Evolutionary conservation across 2,888 invertebrate species (phyloP).

Genomic region (Erebia aethiops): DNA sequence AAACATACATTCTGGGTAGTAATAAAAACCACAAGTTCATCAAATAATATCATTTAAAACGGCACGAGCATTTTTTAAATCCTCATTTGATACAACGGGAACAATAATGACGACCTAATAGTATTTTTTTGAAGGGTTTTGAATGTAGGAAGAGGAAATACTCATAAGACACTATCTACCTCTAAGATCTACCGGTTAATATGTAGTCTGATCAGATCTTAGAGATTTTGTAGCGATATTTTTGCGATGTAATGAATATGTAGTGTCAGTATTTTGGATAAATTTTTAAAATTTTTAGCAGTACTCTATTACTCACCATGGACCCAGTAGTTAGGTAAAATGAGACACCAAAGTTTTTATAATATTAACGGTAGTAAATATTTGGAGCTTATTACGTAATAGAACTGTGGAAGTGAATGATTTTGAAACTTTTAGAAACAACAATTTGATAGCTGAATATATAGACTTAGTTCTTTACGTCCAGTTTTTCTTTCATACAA

Average conservation of each 20-base stretch:
- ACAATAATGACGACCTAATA: constrained; percentile 70
- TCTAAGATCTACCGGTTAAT: constrained; percentile 53
- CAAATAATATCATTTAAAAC: not conserved
- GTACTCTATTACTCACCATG: constrained; percentile 57
- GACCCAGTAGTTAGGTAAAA: constrained; percentile 76
- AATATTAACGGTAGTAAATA: constrained; percentile 57
- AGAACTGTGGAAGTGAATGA: constrained; percentile 11
- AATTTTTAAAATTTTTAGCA: constrained; percentile 63
- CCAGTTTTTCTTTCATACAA: constrained; percentile 49
- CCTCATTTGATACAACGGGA: constrained; percentile 57
- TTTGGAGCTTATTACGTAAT: constrained; percentile 64
- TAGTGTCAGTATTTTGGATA: constrained; percentile 78
- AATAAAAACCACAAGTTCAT: not conserved
- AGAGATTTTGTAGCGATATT: constrained; percentile 74
- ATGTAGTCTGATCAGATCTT: constrained; percentile 62
- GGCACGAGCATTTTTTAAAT: constrained; percentile 30
- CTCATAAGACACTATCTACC: constrained; percentile 39
- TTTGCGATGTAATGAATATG: constrained; percentile 65
- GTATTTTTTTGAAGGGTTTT: constrained; percentile 68
- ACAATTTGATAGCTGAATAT: constrained; percentile 41
- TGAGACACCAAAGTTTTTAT: constrained; percentile 74
- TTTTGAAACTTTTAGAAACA: constrained; percentile 29
- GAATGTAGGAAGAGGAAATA: constrained; percentile 48
- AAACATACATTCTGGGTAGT: not conserved
- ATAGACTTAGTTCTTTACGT: constrained; percentile 69